Percentiles rank a stretch among this genome's conserved stretches.
Evolutionary conservation across 2,113 vertebrate genomes (phyloP).

Genomic region (Greenwoodochromis staneri): DNA sequence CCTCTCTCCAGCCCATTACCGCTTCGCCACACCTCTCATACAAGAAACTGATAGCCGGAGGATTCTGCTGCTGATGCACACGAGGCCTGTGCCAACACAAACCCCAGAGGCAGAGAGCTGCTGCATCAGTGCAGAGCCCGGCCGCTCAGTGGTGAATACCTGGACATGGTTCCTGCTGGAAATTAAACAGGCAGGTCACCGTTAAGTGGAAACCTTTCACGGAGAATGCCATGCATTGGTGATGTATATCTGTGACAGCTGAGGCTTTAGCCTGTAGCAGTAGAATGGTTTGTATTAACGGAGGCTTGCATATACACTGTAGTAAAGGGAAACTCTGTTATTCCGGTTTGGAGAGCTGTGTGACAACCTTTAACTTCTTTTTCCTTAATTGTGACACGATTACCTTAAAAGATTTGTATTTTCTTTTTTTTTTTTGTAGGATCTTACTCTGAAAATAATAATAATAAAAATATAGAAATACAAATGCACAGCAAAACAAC

Average conservation of each 20-base stretch:
- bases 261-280: slow-evolving; percentile 37
- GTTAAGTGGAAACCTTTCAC: slow-evolving; percentile 47
- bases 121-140: slow-evolving; percentile 8
- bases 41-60: background rate
- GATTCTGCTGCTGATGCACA: slow-evolving; percentile 26
- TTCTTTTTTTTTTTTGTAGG: background rate
- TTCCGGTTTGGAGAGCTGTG: background rate
- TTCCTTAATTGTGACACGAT: background rate
- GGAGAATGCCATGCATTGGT: slow-evolving; percentile 39
- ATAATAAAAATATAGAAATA: background rate
- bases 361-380: background rate
- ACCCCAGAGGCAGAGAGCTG: slow-evolving; percentile 31
- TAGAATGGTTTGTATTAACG: slow-evolving; percentile 55
- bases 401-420: background rate
- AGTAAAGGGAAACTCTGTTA: background rate
- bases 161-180: slow-evolving; percentile 43
- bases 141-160: slow-evolving; percentile 27
- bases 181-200: slow-evolving; percentile 32
- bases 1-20: slow-evolving; percentile 22
- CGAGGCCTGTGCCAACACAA: slow-evolving; percentile 40
- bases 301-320: background rate
- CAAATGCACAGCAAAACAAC: background rate
- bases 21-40: background rate
- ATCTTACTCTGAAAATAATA: background rate
- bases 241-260: slow-evolving; percentile 55